A percentile compares a stretch with the other conserved stretches of the same genome.
These are phyloP conservation scores for Mastomys natalensis DNA, from an alignment of 2,113 vertebrate genomes.

Conservation along the genomic window DNA sequence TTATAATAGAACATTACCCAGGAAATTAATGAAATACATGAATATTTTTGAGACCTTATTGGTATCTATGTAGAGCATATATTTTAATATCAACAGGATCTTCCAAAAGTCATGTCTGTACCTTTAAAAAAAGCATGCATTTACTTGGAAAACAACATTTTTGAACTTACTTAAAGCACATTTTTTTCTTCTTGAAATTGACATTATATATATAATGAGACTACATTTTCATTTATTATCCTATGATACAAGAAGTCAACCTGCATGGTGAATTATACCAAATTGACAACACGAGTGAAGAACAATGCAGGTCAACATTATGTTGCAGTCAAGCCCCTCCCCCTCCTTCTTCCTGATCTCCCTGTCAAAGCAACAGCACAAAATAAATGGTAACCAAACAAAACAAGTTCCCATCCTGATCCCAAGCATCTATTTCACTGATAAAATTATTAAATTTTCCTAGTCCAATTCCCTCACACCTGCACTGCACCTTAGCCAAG, in stretches of 20 bases:
- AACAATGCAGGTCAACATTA: background rate
- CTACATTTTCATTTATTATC: background rate
- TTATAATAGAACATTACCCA: background rate
- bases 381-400: background rate
- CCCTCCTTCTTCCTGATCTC: background rate
- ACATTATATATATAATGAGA: background rate
- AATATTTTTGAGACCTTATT: background rate
- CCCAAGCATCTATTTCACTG: background rate
- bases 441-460: slow-evolving; percentile 7
- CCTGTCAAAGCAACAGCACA: background rate
- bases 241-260: background rate
- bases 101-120: background rate
- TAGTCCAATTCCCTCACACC: background rate
- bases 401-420: background rate
- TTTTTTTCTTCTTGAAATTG: background rate
- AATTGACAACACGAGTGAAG: background rate
- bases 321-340: background rate
- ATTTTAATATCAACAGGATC: background rate
- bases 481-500: background rate
- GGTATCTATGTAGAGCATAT: background rate
- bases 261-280: background rate
- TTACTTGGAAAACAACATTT: background rate
- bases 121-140: background rate
- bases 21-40: background rate
- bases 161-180: background rate